These are phyloP conservation scores for Pedetes capensis DNA, from an alignment of 2,113 vertebrate species.

Conservation along the genomic window DNA sequence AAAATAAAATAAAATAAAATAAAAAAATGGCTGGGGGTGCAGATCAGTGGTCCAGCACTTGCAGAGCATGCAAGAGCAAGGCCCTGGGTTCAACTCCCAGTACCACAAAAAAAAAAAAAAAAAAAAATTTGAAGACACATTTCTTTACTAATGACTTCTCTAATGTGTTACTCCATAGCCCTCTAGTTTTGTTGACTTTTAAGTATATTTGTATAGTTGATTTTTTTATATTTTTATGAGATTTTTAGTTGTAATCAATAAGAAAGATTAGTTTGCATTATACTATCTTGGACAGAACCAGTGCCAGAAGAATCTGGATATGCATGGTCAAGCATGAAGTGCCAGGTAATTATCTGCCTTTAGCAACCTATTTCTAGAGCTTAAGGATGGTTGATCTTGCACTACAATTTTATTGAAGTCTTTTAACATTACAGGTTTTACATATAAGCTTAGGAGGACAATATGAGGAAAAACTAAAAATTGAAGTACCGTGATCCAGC, in stretches of 20 bases:
- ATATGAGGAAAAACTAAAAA: background rate
- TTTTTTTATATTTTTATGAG: background rate
- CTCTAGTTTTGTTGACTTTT: background rate
- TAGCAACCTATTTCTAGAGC: background rate
- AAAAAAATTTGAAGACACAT: background rate
- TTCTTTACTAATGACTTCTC: background rate
- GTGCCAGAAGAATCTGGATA: background rate
- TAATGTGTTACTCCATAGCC: background rate
- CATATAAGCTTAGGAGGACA: background rate
- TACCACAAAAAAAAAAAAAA: too few relatives aligned
- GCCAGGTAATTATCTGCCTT: background rate
- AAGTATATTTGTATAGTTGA: background rate
- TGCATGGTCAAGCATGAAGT: background rate
- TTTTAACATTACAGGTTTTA: background rate
- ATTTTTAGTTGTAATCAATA: background rate
- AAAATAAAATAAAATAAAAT: too few relatives aligned
- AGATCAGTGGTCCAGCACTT: too few relatives aligned
- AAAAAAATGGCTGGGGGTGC: too few relatives aligned
- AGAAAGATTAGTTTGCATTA: background rate
- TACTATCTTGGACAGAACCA: background rate
- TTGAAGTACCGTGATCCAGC: too few relatives aligned
- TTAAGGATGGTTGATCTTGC: background rate
- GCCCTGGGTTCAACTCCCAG: too few relatives aligned
- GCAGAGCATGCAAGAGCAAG: too few relatives aligned
- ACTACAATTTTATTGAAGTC: background rate